These are phyloP conservation scores for Enhydra lutris DNA, from an alignment of 2,113 vertebrate genomes.

Conservation along the genomic window DNA sequence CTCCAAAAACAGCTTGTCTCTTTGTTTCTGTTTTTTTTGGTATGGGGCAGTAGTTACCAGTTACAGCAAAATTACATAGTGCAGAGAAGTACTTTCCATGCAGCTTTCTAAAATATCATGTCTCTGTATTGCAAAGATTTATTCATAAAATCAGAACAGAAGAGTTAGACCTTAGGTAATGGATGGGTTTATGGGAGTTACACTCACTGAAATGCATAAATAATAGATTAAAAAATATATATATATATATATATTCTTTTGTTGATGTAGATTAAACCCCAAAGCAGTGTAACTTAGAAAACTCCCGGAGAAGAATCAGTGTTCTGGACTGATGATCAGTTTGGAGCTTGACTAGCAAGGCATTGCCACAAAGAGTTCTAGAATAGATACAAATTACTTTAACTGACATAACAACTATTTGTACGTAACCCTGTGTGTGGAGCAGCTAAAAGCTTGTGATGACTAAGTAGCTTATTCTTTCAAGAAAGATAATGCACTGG, in stretches of 20 bases:
- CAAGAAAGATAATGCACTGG: neutral
- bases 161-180: neutral
- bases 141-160: neutral
- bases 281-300: neutral
- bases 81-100: neutral
- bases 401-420: neutral
- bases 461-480: conserved; percentile 13
- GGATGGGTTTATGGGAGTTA: neutral
- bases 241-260: neutral
- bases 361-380: neutral
- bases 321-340: neutral
- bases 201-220: neutral
- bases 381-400: neutral
- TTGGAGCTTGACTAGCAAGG: neutral
- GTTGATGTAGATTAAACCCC: neutral
- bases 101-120: neutral
- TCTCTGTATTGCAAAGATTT: neutral
- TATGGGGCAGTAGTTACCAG: neutral
- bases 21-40: neutral
- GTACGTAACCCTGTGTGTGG: neutral
- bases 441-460: neutral
- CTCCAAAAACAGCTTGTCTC: neutral
- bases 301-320: neutral
- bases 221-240: neutral
- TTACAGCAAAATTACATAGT: neutral